Evolutionary conservation across 2,888 invertebrate genomes (phyloP).

Genomic region (Frankliniella fusca): DNA sequence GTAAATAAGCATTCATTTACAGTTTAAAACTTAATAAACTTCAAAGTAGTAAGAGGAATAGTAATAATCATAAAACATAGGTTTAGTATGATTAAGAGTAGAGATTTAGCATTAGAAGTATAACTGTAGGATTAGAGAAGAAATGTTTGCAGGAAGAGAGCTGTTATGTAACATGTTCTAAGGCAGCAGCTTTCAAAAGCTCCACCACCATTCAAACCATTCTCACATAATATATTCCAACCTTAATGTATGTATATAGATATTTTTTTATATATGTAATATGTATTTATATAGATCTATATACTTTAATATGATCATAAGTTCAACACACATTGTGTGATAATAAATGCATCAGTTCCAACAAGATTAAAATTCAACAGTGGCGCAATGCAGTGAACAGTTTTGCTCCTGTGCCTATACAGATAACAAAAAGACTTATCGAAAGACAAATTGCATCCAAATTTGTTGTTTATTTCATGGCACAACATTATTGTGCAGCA

Average conservation of each 20-base stretch:
- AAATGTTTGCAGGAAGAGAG: slow-evolving; percentile 10
- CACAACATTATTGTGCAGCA: slow-evolving; percentile 1
- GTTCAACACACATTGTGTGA: slow-evolving; percentile 8
- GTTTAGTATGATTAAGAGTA: neutral
- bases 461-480: neutral
- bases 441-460: slow-evolving; percentile 6
- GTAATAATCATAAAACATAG: neutral
- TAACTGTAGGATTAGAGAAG: neutral
- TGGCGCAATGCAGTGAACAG: neutral
- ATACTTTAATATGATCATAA: neutral
- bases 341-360: slow-evolving; percentile 25
- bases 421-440: slow-evolving; percentile 3
- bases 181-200: slow-evolving; percentile 9
- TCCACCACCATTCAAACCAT: neutral
- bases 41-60: neutral
- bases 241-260: neutral
- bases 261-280: slow-evolving; percentile 3
- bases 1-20: neutral
- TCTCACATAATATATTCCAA: slow-evolving; percentile 1
- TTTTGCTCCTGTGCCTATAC: neutral
- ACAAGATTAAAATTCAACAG: slow-evolving; percentile 23
- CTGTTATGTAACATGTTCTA: neutral
- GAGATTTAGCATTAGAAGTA: neutral
- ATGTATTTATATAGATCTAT: neutral
- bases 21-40: neutral